Evolutionary conservation across 1,140 invertebrate genomes (phyloP), one percentile per base, ranked within the genome.

Genomic region (Halictus rubicundus): DNA sequence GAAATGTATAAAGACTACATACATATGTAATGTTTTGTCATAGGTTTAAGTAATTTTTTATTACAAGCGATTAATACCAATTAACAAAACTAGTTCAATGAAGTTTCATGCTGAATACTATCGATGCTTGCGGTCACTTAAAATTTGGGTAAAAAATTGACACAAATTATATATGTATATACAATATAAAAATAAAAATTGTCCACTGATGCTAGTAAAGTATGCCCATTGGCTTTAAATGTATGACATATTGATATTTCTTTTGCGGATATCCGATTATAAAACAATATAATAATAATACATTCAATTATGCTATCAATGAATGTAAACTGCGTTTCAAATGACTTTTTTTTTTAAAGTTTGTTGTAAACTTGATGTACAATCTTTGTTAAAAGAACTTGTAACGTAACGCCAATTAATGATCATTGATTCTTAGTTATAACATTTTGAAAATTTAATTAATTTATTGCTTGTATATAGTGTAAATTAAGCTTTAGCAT

Each of bases 401-500:
- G 54, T 71, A n/a, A 71, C 25, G 37, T 73, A 74, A 86, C 68
- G 21, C 19, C 37, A 57, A 63, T 64, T 77, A 46, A 75, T 46
- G 19, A n/a, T 76, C n/a, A 78, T 68, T 39, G 61, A 78, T 59
- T 23, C 25, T 65, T 86, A 86, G 77, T 57, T 57, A 78, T 86
- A 84, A 86, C 85, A 88, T 85, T 52, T 88, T 82, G 37, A 85
- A 80, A 68, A 73, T 83, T 87, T 76, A 84, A 83, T 81, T 89
- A 86, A 86, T 81, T 90, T 90, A 89, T 90, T 84, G 88, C 82
- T 87, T 91, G 89, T 91, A 91, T 72, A 90, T 90, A 90, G 46
- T 90, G 88, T 91, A 90, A 86, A 89, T 89, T 88, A 80, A 80
- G 78, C 77, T 85, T 87, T 78, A 84, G 87, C 82, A 75, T 88